These are phyloP conservation scores for Netelia melanura DNA, from an alignment of 2,888 invertebrate genomes.

Conservation along the genomic window DNA sequence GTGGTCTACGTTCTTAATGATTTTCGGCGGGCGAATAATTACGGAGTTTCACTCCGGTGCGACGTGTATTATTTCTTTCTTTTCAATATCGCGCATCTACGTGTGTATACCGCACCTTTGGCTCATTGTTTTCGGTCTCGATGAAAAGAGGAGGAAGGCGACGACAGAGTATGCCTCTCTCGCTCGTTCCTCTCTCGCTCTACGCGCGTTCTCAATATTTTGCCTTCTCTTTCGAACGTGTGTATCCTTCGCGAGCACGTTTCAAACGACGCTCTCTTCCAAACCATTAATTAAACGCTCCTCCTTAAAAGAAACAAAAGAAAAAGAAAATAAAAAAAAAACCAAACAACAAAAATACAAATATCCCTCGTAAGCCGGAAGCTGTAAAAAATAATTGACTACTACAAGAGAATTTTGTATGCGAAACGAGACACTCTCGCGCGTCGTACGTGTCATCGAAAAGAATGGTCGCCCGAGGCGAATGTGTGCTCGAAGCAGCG, in stretches of 20 bases:
- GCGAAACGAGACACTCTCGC: constrained; percentile 18
- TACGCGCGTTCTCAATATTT: neutral
- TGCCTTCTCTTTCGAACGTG: neutral
- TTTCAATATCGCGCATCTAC: neutral
- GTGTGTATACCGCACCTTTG: neutral
- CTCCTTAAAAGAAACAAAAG: constrained; percentile 1
- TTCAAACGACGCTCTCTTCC: constrained; percentile 23
- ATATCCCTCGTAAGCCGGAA: constrained; percentile 34
- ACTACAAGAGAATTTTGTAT: constrained; percentile 36
- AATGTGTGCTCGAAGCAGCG: constrained; percentile 21
- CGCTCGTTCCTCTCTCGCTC: neutral
- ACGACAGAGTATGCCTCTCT: neutral
- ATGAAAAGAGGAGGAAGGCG: constrained; percentile 5
- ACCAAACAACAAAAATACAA: neutral
- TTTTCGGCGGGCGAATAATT: constrained; percentile 62
- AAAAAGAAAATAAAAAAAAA: neutral
- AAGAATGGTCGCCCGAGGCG: constrained; percentile 57
- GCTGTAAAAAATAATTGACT: constrained; percentile 65
- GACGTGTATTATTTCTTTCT: constrained; percentile 9
- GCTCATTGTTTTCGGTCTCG: neutral
- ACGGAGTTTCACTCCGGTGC: constrained; percentile 55
- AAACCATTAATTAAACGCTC: constrained; percentile 51
- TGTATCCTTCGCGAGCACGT: neutral
- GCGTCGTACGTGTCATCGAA: constrained; percentile 29
- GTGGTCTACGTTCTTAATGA: constrained; percentile 50